phyloP scores from a whole-genome alignment of 2,888 invertebrate genomes.

The Nesidiocoris tenuis region DNA sequence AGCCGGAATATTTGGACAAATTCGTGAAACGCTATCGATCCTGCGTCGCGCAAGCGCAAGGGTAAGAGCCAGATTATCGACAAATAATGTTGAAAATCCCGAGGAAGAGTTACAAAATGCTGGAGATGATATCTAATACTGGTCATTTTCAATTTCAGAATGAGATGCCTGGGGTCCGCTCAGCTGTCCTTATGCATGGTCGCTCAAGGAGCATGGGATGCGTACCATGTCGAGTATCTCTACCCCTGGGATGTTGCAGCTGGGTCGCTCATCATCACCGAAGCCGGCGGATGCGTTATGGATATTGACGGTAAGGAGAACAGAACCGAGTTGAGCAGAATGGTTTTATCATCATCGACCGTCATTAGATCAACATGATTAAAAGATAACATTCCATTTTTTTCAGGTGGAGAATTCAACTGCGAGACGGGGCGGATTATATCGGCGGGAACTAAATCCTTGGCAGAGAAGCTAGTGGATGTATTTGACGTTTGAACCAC shows the following conservation, averaged over 20 bases:
- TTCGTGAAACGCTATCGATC: conserved; percentile 68
- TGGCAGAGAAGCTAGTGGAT: conserved; percentile 68
- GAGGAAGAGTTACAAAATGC: neutral
- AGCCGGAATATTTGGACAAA: conserved; percentile 55
- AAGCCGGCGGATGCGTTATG: conserved; percentile 89
- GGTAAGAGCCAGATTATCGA: conserved; percentile 64
- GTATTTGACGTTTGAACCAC: conserved; percentile 21
- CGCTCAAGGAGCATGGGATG: conserved; percentile 84
- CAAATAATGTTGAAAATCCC: too few relatives aligned
- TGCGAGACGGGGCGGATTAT: conserved; percentile 78
- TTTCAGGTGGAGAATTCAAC: conserved; percentile 73
- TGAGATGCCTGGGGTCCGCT: conserved; percentile 85
- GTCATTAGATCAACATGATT: neutral
- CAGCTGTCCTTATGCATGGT: conserved; percentile 93
- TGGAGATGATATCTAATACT: too few relatives aligned
- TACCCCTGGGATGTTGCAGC: conserved; percentile 93
- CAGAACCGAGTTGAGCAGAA: neutral
- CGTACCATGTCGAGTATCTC: conserved; percentile 63
- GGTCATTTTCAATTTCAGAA: conserved; percentile 59
- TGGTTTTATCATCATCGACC: neutral
- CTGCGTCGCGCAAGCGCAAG: conserved; percentile 68
- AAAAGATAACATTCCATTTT: neutral
- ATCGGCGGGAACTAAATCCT: conserved; percentile 70
- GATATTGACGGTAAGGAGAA: conserved; percentile 76
- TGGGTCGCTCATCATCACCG: conserved; percentile 81